phyloP scores from a whole-genome alignment of 1,140 invertebrate genomes.

The Heterodera schachtii region DNA sequence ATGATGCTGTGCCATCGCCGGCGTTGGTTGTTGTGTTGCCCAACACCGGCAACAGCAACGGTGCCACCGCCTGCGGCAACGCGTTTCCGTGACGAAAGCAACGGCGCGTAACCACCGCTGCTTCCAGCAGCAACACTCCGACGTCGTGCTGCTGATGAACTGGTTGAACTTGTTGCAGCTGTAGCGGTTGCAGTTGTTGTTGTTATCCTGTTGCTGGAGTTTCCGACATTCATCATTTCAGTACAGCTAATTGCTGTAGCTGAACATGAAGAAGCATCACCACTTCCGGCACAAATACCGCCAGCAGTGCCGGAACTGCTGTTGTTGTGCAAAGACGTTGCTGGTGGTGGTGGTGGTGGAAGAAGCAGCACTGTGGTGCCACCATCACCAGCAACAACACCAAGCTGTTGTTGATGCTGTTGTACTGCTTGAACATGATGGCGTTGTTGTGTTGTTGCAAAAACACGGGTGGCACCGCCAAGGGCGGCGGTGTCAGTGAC shows the following conservation, averaged over 20 bases:
- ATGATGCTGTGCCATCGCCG: no score
- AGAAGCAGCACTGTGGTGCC: no score
- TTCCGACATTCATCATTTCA: no score
- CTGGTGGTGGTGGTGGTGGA: not conserved
- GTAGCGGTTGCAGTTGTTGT: no score
- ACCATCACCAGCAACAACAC: no score
- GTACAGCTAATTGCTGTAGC: not conserved
- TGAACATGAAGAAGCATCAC: not conserved
- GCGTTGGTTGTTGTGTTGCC: no score
- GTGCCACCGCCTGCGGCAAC: constrained; percentile 20
- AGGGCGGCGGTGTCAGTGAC: not conserved
- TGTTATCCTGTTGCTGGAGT: not conserved
- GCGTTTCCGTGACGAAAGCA: constrained; percentile 37
- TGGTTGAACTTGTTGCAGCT: no score
- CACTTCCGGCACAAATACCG: not conserved
- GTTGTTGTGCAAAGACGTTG: not conserved
- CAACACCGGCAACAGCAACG: constrained; percentile 9
- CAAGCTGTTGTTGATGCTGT: no score
- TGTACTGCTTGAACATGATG: not conserved
- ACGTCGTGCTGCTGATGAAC: no score
- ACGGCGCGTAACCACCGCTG: constrained; percentile 28
- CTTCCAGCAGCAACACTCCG: not conserved
- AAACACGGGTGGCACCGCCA: no score
- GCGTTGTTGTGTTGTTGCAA: not conserved
- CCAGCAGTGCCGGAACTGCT: not conserved